Evolutionary conservation across 2,113 vertebrate species (phyloP).

Genomic region (Austrofundulus limnaeus): DNA sequence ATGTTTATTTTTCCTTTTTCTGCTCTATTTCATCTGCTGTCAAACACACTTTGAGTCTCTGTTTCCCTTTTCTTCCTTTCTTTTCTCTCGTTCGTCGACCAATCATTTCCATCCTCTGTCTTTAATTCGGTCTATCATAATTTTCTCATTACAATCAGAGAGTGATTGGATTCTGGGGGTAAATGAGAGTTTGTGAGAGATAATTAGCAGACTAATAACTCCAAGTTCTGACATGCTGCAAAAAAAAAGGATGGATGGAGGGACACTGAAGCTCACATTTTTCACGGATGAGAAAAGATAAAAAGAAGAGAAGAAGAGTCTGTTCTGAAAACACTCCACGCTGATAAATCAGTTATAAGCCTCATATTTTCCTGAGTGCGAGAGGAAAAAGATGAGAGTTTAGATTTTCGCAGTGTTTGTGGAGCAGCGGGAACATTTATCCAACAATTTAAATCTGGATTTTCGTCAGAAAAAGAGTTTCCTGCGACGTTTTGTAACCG

Average conservation of each 20-base stretch:
- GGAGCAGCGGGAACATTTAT: conserved; percentile 20
- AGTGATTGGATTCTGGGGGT: conserved; percentile 73
- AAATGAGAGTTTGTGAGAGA: conserved; percentile 74
- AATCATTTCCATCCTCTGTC: conserved; percentile 73
- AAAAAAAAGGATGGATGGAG: conserved; percentile 71
- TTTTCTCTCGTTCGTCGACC: conserved; percentile 30
- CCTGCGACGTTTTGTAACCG: no score
- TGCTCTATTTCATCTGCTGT: neutral
- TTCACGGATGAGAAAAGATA: conserved; percentile 22
- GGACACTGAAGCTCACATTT: conserved; percentile 62
- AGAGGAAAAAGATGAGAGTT: conserved; percentile 33
- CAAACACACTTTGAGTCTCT: no score
- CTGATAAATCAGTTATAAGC: conserved; percentile 50
- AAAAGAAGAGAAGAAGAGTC: conserved; percentile 13
- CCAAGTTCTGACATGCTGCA: conserved; percentile 67
- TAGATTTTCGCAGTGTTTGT: conserved; percentile 31
- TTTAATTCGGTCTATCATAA: conserved; percentile 71
- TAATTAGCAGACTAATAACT: conserved; percentile 79
- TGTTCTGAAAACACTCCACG: conserved; percentile 51
- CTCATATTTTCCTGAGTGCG: conserved; percentile 50
- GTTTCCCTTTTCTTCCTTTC: conserved; percentile 10
- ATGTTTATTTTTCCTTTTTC: neutral
- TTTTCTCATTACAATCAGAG: conserved; percentile 79
- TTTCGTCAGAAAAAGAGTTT: neutral
- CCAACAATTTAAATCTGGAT: conserved; percentile 23